A percentile compares a stretch with the other conserved stretches of the same genome.
Evolutionary conservation across 2,888 invertebrate genomes (phyloP).

Genomic region (Mythimna impura): DNA sequence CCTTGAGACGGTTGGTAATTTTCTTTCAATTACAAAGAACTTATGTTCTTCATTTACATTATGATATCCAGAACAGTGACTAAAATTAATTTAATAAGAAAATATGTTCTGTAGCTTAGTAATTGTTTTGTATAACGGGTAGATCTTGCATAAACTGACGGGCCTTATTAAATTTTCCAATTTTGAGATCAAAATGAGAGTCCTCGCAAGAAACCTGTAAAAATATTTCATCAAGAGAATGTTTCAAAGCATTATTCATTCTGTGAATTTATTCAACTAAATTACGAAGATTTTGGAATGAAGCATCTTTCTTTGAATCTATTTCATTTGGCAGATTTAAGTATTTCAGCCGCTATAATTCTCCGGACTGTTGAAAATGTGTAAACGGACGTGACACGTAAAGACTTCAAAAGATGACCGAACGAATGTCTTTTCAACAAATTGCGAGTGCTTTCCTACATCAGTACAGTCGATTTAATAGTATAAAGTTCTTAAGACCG

Average conservation of each 20-base stretch:
- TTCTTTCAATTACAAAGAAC: slow-evolving; percentile 29
- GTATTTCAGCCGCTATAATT: slow-evolving; percentile 25
- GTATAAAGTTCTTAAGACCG: slow-evolving; percentile 22
- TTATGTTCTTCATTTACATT: slow-evolving; percentile 27
- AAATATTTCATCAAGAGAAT: slow-evolving; percentile 55
- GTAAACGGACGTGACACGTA: slow-evolving; percentile 41
- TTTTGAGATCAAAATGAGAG: slow-evolving; percentile 45
- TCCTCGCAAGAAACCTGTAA: slow-evolving; percentile 39
- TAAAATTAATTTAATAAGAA: slow-evolving; percentile 38
- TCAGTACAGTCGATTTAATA: not conserved
- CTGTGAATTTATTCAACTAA: slow-evolving; percentile 36
- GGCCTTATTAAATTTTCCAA: slow-evolving; percentile 47
- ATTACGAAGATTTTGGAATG: slow-evolving; percentile 46
- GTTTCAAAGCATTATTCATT: slow-evolving; percentile 51
- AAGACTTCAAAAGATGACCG: slow-evolving; percentile 42
- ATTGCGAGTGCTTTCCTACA: slow-evolving; percentile 27
- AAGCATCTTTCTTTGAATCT: slow-evolving; percentile 34
- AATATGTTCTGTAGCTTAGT: slow-evolving; percentile 10
- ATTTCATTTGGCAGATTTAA: slow-evolving; percentile 41
- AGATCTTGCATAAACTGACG: slow-evolving; percentile 37
- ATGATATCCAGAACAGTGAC: slow-evolving; percentile 16
- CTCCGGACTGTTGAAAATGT: slow-evolving; percentile 18
- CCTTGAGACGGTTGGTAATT: slow-evolving; percentile 18
- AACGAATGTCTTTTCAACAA: slow-evolving; percentile 32
- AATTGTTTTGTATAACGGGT: slow-evolving; percentile 16